Base-by-base conservation (phyloP, 2,113 vertebrate species). In the Pimephales promelas region DNA sequence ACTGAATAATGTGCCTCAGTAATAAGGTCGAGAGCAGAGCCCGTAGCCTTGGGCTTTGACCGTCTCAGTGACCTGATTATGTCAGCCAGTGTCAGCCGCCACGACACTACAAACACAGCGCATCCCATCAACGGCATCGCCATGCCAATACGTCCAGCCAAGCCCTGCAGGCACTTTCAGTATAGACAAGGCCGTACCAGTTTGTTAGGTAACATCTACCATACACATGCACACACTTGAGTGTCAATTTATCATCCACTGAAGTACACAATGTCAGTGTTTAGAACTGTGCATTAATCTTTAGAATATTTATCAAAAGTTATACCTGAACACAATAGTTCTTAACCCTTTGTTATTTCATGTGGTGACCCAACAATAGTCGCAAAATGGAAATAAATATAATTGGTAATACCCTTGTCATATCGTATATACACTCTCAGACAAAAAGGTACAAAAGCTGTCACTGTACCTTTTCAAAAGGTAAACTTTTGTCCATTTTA, bases 11-110 rank as follows among this genome's bases (percentile, higher is more conserved):
- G 92, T 88, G 87, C 89, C 87, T 90, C 94, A 94, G 92, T 95
- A 95, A 95, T 94, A 94, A 96, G 93, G 93, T 92, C 90, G 91
- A 92, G 93, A 93, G 94, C 87, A 91, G 89, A 91, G 90, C 88
- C 93, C 93, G 93, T 95, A 93, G 94, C 96, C 95, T 91, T 92
- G 92, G 94, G 95, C 94, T 92, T 92, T 93, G 95, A 95, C 94
- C 88, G 82, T 93, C 94, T 96, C 93, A 85, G 93, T 97, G 96
- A 95, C 95, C 96, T 95, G 95, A 96, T 96, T 96, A 95, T 95
- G 95, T 96, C 95, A 93, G 90, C 90, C 86, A 93, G 92, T 94
- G 94, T 96, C 95, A 95, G 94, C 94, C 93, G 92, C 92, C 92
- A 90, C 95, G 92, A 95, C 94, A 92, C 95, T 94, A 94, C 94